Base-by-base conservation (phyloP, 2,797 vertebrate genomes). In the Catamblyrhynchus diadema region DNA sequence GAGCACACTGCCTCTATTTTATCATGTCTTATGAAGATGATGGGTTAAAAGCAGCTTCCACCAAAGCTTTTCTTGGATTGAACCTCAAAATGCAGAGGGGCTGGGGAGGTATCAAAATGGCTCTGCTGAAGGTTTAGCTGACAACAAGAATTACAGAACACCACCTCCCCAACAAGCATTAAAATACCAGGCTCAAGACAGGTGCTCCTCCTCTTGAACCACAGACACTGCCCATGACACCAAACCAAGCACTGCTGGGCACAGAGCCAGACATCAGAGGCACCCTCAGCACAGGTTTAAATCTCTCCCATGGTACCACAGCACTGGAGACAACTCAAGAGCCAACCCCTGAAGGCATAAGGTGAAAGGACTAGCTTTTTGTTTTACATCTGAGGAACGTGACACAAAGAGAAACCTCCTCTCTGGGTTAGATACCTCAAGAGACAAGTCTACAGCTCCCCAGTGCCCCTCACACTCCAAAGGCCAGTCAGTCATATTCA, bases 401-500 rank as follows among this genome's bases (percentile, higher is more conserved):
- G n/a, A 35, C 5, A 2, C 28, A 30, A 51, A 66, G 32, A 14
- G 9, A 37, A 42, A 22, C 9, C 20, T 44, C 37, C 60, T 66
- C 45, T 51, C 60, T 0, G 3, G 12, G 22, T 57, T 20, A 11
- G 8, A 24, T 11, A 57, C 47, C 24, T 48, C 45, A 33, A 47
- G 27, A 70, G 33, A 74, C 21, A 37, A 78, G 21, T 13, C 65
- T 70, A 33, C 9, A 32, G 21, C 18, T 51, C 47, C 50, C 47
- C 35, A 10, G 3, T 9, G 21, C 7, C 41, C 25, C 45, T 48
- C 45, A 28, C 0, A 0, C 30, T 42, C 32, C 75, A 41, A 66
- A 67, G 48, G 25, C 0, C 0, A 77, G 33, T 19, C 15, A 0
- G 0, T 14, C 0, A 0, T 32, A 74, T 24, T 56, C 4, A 1